Evolutionary conservation across 2,113 vertebrate species (phyloP).

Genomic region (Tachycineta bicolor): DNA sequence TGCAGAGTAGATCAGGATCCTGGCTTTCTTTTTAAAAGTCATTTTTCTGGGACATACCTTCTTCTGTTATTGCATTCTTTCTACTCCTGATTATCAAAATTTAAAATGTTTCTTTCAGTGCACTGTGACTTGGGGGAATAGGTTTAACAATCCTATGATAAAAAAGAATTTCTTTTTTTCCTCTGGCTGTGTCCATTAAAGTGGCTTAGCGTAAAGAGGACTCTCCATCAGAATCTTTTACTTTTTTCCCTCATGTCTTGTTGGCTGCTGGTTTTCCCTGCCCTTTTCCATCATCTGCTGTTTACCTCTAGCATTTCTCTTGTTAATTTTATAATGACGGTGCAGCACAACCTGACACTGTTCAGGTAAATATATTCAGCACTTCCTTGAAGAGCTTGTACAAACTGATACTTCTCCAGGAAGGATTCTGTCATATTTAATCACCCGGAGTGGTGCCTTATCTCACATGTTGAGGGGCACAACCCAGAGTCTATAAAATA

Average conservation of each 20-base stretch:
- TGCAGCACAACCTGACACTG: neutral
- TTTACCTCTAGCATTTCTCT: conserved; percentile 13
- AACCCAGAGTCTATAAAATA: neutral
- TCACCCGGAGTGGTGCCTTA: neutral
- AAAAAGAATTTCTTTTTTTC: neutral
- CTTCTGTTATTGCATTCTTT: neutral
- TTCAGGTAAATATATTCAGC: neutral
- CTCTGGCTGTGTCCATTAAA: neutral
- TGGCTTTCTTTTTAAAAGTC: neutral
- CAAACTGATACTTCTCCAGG: neutral
- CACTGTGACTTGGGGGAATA: neutral
- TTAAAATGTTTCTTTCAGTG: neutral
- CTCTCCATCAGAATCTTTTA: neutral
- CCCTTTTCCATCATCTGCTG: neutral
- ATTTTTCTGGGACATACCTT: neutral
- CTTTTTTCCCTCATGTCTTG: neutral
- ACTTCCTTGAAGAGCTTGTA: neutral
- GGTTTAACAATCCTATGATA: neutral
- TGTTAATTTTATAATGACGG: neutral
- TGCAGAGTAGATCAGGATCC: neutral
- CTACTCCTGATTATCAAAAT: neutral
- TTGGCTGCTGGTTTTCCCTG: neutral
- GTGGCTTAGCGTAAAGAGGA: neutral
- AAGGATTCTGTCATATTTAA: neutral
- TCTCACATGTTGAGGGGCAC: neutral